phyloP scores from a whole-genome alignment of 2,113 vertebrate genomes.

The Vidua chalybeata region DNA sequence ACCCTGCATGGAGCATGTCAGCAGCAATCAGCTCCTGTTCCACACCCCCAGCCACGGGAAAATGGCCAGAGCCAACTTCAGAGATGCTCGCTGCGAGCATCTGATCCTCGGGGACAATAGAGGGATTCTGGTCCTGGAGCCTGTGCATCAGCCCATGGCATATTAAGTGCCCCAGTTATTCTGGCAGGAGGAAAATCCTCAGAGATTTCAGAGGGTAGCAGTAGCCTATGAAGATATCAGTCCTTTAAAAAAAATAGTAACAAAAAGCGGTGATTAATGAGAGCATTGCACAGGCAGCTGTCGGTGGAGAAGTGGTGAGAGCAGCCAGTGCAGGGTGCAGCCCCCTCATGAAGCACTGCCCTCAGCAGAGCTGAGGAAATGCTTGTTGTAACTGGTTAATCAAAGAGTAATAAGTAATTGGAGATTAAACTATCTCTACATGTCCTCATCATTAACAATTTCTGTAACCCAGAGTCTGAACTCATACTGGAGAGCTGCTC shows the following conservation, averaged over 20 bases:
- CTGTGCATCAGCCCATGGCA: neutral
- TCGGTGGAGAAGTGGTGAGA: neutral
- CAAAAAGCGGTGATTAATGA: neutral
- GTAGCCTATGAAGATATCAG: neutral
- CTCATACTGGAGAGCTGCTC: slow-evolving; percentile 36
- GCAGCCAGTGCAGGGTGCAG: neutral
- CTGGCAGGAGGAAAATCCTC: neutral
- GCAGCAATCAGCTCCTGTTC: neutral
- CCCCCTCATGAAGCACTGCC: neutral
- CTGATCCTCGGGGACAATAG: slow-evolving; percentile 31
- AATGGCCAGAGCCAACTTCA: neutral
- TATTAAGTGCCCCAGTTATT: slow-evolving; percentile 37
- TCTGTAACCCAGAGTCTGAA: slow-evolving; percentile 42
- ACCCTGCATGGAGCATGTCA: neutral
- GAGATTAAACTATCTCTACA: slow-evolving; percentile 49
- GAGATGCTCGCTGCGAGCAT: neutral
- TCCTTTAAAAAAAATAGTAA: neutral
- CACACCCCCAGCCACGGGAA: neutral
- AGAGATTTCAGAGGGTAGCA: neutral
- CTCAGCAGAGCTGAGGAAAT: slow-evolving; percentile 2
- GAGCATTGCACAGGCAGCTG: neutral
- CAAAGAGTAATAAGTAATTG: slow-evolving; percentile 17
- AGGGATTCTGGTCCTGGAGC: neutral
- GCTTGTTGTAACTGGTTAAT: slow-evolving; percentile 16
- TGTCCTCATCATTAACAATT: slow-evolving; percentile 40